Evolutionary conservation across 2,113 vertebrate genomes (phyloP), one percentile per base, ranked within the genome.

Genomic region (Pagrus major): DNA sequence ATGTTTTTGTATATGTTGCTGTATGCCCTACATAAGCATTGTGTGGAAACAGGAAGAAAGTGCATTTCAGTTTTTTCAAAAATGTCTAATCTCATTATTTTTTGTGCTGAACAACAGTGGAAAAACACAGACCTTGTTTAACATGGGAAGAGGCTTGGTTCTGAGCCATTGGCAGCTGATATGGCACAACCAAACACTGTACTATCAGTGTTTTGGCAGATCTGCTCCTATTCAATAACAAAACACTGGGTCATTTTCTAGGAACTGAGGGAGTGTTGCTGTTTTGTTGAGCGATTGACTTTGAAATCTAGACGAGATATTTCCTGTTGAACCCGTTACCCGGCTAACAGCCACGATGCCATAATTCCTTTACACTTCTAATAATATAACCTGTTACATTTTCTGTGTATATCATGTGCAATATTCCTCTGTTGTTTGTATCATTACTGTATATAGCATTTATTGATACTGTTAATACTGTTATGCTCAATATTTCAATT

Each of bases 111-210:
- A 58, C 9, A 10, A 16, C 39, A 9, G 33, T 80, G 15, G 71
- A 58, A 70, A 86, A 87, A 83, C 33, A 90, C 75, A 86, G 39
- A 67, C 82, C 89, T 88, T 94, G 92, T 95, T 94, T 94, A 80
- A 83, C 86, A 91, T 83, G 79, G 91, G 87, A 93, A 93, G 83
- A 86, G 88, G 83, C 67, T 58, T 61, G 73, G 29, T 77, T 64
- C 76, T 76, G 54, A 83, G 59, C 29, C 66, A 61, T 35, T 37
- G 23, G 77, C 46, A 71, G 60, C 83, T 78, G 79, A 76, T 70
- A 81, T 75, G 66, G 83, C 55, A 74, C 70, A 58, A 77, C 29
- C 46, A 76, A 83, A 42, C 80, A 66, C 80, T 46, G 71, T 71
- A 11, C 70, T 85, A 83, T 88, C 84, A 87, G 72, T 89, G 84